These are phyloP conservation scores for Potamarius usumacintae DNA, from an alignment of 2,113 vertebrate species.

Conservation along the genomic window DNA sequence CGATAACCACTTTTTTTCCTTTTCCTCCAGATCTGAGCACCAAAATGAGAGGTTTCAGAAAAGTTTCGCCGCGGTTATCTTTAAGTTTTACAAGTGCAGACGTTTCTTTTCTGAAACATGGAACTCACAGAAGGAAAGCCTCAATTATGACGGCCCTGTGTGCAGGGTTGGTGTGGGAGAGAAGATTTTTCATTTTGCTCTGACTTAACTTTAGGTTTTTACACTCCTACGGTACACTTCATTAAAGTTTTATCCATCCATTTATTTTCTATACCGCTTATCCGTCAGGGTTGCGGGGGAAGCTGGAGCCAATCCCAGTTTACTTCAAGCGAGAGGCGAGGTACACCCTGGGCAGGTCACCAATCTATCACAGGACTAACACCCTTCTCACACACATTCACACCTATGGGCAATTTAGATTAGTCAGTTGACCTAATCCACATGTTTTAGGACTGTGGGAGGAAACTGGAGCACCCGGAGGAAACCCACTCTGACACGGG, in stretches of 20 bases:
- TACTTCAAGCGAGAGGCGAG: no score
- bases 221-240: not conserved
- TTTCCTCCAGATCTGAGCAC: not conserved
- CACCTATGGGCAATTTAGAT: no score
- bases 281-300: no score
- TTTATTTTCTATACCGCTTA: no score
- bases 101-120: conserved; percentile 37
- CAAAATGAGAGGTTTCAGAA: conserved; percentile 62
- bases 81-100: conserved; percentile 62
- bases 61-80: conserved; percentile 61
- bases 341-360: no score
- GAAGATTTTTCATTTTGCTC: not conserved
- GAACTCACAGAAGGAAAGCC: not conserved
- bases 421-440: no score
- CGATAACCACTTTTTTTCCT: not conserved
- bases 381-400: no score
- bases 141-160: conserved; percentile 2
- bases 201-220: not conserved
- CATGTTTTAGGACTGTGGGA: no score
- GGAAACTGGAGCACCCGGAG: no score
- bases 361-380: no score
- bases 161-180: not conserved
- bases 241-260: not conserved
- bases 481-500: no score
- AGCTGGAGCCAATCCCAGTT: no score